Evolutionary conservation across 2,888 invertebrate genomes (phyloP).

Genomic region (Herminia tarsipennalis): DNA sequence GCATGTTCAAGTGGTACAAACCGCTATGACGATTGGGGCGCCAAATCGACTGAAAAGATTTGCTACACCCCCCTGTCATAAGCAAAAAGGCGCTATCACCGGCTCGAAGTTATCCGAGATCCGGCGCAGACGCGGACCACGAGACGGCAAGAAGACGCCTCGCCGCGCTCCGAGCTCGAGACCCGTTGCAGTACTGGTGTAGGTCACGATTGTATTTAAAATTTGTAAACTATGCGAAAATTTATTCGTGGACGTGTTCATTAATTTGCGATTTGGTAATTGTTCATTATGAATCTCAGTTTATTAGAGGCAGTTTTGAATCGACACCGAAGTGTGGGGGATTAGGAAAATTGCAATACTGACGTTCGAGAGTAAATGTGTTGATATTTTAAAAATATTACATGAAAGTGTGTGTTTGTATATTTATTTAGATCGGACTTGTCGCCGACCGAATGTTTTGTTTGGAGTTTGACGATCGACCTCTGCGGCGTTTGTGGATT

Average conservation of each 20-base stretch:
- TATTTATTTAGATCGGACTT: slow-evolving; percentile 34
- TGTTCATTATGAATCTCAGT: slow-evolving; percentile 44
- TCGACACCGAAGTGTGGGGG: slow-evolving; percentile 30
- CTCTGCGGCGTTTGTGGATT: not conserved
- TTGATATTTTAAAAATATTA: slow-evolving; percentile 31
- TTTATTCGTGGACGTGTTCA: slow-evolving; percentile 31
- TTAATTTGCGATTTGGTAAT: slow-evolving; percentile 37
- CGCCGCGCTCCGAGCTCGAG: not conserved
- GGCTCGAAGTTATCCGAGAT: too few species aligned
- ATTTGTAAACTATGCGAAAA: slow-evolving; percentile 29
- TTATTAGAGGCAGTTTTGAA: slow-evolving; percentile 35
- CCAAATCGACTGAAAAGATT: too few species aligned
- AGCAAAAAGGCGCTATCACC: too few species aligned
- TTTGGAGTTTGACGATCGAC: slow-evolving; percentile 14
- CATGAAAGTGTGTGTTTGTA: slow-evolving; percentile 28
- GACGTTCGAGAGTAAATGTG: slow-evolving; percentile 32
- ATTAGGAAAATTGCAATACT: slow-evolving; percentile 38
- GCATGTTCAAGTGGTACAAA: too few species aligned
- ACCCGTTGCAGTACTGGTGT: slow-evolving; percentile 17
- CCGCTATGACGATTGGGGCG: too few species aligned
- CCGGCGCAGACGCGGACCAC: too few species aligned
- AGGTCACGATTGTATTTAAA: slow-evolving; percentile 30
- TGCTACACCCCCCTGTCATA: too few species aligned
- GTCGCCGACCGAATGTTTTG: slow-evolving; percentile 17
- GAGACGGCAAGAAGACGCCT: not conserved